These are phyloP conservation scores for Tinea trinotella DNA, from an alignment of 2,888 invertebrate genomes.

Conservation along the genomic window DNA sequence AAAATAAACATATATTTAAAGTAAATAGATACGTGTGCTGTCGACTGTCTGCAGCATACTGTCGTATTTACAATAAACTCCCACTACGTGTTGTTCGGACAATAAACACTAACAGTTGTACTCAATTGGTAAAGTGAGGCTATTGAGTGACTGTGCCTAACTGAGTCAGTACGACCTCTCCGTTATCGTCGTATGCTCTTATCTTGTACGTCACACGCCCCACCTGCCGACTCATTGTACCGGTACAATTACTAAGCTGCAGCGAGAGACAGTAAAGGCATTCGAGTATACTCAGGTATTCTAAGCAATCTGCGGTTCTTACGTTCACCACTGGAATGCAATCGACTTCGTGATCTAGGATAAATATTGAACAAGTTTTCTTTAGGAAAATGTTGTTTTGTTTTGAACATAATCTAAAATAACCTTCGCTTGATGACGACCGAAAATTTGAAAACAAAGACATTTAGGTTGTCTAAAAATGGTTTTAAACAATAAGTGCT, in stretches of 20 bases:
- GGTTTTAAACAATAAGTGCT: too few relatives aligned
- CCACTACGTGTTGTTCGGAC: neutral
- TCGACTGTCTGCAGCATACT: neutral
- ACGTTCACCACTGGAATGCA: neutral
- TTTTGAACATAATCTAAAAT: too few relatives aligned
- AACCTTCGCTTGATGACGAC: too few relatives aligned
- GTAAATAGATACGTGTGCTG: slow-evolving; percentile 2
- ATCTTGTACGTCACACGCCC: slow-evolving; percentile 50
- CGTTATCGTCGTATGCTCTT: slow-evolving; percentile 51
- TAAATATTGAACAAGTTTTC: too few relatives aligned
- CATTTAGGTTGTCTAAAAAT: too few relatives aligned
- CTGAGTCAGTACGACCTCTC: slow-evolving; percentile 30
- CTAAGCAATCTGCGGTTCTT: neutral
- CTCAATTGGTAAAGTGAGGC: neutral
- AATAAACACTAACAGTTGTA: neutral
- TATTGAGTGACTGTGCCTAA: neutral
- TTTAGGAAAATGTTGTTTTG: too few relatives aligned
- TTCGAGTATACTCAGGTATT: neutral
- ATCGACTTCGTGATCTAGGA: neutral
- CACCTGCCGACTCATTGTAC: slow-evolving; percentile 27
- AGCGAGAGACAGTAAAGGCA: neutral
- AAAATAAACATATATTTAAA: too few relatives aligned
- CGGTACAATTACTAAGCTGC: neutral
- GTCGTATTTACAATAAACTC: neutral
- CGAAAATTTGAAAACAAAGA: too few relatives aligned